Base-by-base conservation (phyloP, 2,888 invertebrate species). In the Acheta domesticus region DNA sequence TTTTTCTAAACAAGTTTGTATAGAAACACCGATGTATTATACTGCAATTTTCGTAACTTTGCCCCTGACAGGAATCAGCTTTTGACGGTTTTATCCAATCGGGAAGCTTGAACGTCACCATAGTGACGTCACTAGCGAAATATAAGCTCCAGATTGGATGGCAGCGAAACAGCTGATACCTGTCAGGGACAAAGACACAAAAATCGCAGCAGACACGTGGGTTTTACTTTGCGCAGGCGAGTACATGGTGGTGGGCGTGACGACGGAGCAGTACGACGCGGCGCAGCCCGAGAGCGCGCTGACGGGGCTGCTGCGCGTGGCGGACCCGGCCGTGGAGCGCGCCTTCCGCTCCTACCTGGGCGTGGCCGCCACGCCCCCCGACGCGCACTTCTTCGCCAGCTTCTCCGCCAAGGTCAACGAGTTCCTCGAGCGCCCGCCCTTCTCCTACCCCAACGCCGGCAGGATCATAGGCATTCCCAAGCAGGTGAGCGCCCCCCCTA, bases 161-260 rank as follows among this genome's bases (percentile, higher is more conserved):
- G n/a, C n/a, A n/a, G n/a, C n/a, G n/a, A n/a, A n/a, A n/a, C n/a
- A n/a, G n/a, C n/a, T n/a, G n/a, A n/a, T n/a, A n/a, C n/a, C n/a
- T n/a, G n/a, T n/a, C n/a, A n/a, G n/a, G n/a, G n/a, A n/a, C n/a
- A n/a, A n/a, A n/a, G n/a, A n/a, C n/a, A n/a, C n/a, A n/a, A n/a
- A n/a, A n/a, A n/a, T n/a, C n/a, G n/a, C n/a, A n/a, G n/a, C n/a
- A n/a, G n/a, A n/a, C n/a, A n/a, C n/a, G n/a, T n/a, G n/a, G n/a
- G n/a, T n/a, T n/a, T n/a, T n/a, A 1, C 23, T 8, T 11, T 62
- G 62, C 16, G 50, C 86, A 93, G 95, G 97, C n/a, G 95, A 97
- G 85, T 98, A 97, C 86, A 96, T 96, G 86, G 97, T 96, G 1
- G 93, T 97, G 36, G 97, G 97, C 11, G 94, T 97, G 11, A 95